Conservation (phyloP, 2,797 vertebrate genomes). For the Garrulus glandarius region DNA sequence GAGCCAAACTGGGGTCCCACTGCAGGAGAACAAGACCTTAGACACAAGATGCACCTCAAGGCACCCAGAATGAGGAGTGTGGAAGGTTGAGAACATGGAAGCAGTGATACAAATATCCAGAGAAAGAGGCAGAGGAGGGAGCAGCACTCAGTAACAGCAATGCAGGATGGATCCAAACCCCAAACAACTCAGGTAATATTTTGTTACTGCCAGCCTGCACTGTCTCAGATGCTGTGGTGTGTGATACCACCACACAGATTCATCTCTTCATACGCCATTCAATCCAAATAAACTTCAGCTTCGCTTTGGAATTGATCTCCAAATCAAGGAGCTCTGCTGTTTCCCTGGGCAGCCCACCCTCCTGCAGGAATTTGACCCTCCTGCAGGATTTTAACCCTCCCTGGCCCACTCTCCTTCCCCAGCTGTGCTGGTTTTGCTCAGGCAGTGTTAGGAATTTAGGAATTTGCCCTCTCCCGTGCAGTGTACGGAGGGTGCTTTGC, state of each 20-base stretch:
- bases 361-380: neutral
- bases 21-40: neutral
- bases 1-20: neutral
- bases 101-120: rapidly evolving
- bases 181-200: neutral
- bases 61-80: neutral
- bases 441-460: rapidly evolving
- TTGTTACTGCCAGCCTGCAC: neutral
- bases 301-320: neutral
- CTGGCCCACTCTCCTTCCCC: neutral
- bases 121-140: neutral
- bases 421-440: neutral
- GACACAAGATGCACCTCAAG: neutral
- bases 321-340: neutral
- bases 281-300: constrained; percentile 14
- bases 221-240: neutral
- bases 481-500: neutral
- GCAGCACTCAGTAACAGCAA: neutral
- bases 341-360: neutral
- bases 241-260: neutral
- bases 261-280: neutral
- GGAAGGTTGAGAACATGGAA: neutral
- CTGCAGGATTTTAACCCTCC: constrained; percentile 28
- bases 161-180: neutral
- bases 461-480: rapidly evolving